Percentiles rank a stretch among this genome's conserved stretches.
Conservation (phyloP, 2,888 invertebrate species). For the Drosophila pegasa region DNA sequence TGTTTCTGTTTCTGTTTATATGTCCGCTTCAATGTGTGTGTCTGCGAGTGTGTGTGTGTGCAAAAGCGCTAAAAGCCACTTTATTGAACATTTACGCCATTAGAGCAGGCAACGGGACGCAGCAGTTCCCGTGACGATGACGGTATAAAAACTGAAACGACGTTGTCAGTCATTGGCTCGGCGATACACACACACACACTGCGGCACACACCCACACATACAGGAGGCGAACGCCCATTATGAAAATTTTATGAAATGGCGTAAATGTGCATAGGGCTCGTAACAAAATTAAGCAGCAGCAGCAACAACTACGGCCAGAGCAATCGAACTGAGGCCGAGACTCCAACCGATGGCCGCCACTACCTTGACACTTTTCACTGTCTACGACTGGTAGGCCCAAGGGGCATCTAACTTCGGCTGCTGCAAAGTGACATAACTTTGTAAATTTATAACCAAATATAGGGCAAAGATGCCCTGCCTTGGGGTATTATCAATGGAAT, state of each 20-base stretch:
- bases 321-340: conserved; percentile 3
- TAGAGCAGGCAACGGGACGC: conserved; percentile 61
- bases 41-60: conserved; percentile 30
- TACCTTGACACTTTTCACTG: conserved; percentile 51
- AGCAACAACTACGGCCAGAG: conserved; percentile 22
- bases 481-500: no score
- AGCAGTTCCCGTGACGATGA: conserved; percentile 54
- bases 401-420: background rate
- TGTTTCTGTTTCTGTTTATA: conserved; percentile 11
- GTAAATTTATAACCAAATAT: background rate
- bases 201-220: conserved; percentile 7
- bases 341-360: conserved; percentile 27
- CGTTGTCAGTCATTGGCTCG: conserved; percentile 74
- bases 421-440: background rate
- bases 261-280: conserved; percentile 73
- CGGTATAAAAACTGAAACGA: conserved; percentile 72
- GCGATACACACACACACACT: conserved; percentile 10
- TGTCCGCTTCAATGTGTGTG: conserved; percentile 9
- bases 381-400: conserved; percentile 6
- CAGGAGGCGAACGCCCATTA: conserved; percentile 61
- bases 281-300: conserved; percentile 73
- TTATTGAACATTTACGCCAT: conserved; percentile 81
- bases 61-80: conserved; percentile 75
- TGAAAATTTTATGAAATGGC: conserved; percentile 80
- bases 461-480: background rate